Percentiles rank a stretch among this genome's conserved stretches.
phyloP scores from a whole-genome alignment of 1,140 invertebrate species.

The Lordiphosa mommai region DNA sequence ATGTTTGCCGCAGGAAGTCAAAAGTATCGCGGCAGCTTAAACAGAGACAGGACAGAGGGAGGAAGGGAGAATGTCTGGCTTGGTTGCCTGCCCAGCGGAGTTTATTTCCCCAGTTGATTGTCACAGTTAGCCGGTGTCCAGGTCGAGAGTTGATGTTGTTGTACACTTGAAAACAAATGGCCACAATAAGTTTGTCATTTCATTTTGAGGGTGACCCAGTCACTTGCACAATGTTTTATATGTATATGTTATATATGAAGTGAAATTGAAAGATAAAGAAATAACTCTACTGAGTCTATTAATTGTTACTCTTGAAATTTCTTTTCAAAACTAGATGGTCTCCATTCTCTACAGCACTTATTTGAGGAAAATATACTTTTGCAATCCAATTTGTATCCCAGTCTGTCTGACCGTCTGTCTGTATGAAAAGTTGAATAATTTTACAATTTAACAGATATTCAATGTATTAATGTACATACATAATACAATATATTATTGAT shows the following conservation, averaged over 20 bases:
- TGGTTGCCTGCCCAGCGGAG: constrained; percentile 24
- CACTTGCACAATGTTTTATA: background rate
- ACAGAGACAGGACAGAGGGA: constrained; percentile 18
- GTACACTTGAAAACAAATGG: constrained; percentile 53
- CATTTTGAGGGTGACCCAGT: constrained; percentile 17
- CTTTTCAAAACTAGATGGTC: no score
- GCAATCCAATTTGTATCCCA: no score
- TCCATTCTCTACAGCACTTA: no score
- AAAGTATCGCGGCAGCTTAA: constrained; percentile 75
- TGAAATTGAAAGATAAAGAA: background rate
- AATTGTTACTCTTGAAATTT: no score
- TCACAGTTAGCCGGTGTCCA: constrained; percentile 47
- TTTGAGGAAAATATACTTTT: no score
- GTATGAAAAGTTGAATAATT: no score
- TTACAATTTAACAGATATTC: no score
- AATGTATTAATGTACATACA: no score
- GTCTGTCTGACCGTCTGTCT: no score
- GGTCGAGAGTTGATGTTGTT: constrained; percentile 21
- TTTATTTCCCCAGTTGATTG: constrained; percentile 70
- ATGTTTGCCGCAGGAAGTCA: constrained; percentile 62
- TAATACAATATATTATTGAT: no score
- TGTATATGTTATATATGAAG: background rate
- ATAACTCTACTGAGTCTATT: no score
- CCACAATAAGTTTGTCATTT: constrained; percentile 67
- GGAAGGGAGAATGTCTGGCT: background rate